Evolutionary conservation across 2,888 invertebrate species (phyloP).

Genomic region (Caenorhabditis macrosperma): DNA sequence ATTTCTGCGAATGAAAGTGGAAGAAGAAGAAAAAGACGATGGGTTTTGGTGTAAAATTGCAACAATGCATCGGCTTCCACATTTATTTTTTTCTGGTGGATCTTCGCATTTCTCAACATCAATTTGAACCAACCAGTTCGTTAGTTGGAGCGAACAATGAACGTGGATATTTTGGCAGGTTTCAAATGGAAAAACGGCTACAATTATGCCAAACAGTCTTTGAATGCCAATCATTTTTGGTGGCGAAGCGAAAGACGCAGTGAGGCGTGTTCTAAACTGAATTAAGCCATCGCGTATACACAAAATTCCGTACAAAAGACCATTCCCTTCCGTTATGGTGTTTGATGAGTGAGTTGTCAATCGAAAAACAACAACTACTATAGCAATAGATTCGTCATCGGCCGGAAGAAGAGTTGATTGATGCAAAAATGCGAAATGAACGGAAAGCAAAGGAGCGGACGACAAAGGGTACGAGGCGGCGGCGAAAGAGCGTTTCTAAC

Average conservation of each 20-base stretch:
- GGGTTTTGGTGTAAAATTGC: background rate
- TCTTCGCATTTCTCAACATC: too few relatives aligned
- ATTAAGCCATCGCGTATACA: slow-evolving; percentile 37
- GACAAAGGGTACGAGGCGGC: background rate
- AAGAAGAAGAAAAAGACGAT: background rate
- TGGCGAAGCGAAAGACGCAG: slow-evolving; percentile 27
- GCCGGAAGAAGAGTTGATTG: background rate
- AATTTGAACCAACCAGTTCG: too few relatives aligned
- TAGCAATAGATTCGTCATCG: background rate
- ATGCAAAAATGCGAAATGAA: background rate
- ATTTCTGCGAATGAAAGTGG: background rate
- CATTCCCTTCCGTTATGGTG: slow-evolving; percentile 29
- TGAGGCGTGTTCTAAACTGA: slow-evolving; percentile 50
- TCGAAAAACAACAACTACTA: slow-evolving; percentile 9
- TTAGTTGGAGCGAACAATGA: too few relatives aligned
- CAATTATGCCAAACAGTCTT: slow-evolving; percentile 4
- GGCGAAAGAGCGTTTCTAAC: slow-evolving; percentile 29
- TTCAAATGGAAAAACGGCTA: too few relatives aligned
- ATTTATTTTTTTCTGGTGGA: too few relatives aligned
- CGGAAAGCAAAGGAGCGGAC: background rate
- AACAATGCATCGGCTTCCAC: background rate
- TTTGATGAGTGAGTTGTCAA: slow-evolving; percentile 15
- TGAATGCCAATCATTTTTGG: slow-evolving; percentile 54
- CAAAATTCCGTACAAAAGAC: slow-evolving; percentile 2
- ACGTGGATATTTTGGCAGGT: too few relatives aligned